Base-by-base conservation (phyloP, 2,113 vertebrate species). In the Carettochelys insculpta region DNA sequence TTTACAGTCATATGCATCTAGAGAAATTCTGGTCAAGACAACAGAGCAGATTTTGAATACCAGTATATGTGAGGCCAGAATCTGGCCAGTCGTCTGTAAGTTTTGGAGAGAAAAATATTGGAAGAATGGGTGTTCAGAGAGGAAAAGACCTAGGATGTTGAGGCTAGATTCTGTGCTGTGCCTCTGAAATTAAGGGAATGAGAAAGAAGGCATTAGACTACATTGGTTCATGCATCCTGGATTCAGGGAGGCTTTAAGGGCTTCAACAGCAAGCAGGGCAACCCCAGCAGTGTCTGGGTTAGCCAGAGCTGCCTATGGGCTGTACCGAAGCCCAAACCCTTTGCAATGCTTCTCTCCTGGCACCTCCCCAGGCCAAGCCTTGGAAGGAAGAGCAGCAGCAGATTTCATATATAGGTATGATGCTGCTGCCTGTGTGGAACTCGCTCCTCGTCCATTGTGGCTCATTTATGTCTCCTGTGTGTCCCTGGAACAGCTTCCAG, bases 61-160 rank as follows among this genome's bases (percentile, higher is more conserved):
- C 47, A 77, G 92, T 82, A 94, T 17, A 65, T 2, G 7, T 65
- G 61, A 65, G 34, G 17, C 34, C 17, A 38, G 34, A 89, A 82
- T 90, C 82, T 89, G 91, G 47, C 87, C 77, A 19, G 34, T 83
- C 85, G 50, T 85, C 89, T 92, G 75, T 68, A 5, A 24, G n/a
- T 50, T 77, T 78, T 92, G 91, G 87, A 20, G 19, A 22, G 10
- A 41, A 9, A 71, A 41, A 73, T 45, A 61, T 41, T 27, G 20
- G 48, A 52, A 43, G 17, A 80, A 71, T 2, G 27, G 22, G 11
- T 79, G 14, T 82, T 27, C 75, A 25, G 65, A 92, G 85, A 92
- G 4, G 6, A 5, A 89, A 87, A 82, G 83, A 85, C 0, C 1
- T 24, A 13, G 54, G 48, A 45, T 4, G 77, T 53, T 48, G 80